A percentile compares a stretch with the other conserved stretches of the same genome.
phyloP scores from a whole-genome alignment of 1,140 invertebrate species.

The Artemia franciscana region DNA sequence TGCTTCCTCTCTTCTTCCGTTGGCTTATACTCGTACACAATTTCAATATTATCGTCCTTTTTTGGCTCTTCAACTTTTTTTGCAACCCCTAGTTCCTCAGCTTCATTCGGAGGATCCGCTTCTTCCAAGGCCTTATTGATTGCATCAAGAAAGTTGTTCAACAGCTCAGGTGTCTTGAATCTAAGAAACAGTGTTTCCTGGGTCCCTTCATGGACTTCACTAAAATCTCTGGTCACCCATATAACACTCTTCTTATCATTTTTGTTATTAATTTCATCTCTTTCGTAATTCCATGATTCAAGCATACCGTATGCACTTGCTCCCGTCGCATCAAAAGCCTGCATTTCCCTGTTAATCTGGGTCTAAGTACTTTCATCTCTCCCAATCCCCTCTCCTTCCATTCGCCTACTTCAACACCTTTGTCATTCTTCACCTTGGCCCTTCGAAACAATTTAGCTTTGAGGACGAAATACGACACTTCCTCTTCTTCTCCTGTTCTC shows the following conservation, averaged over 20 bases:
- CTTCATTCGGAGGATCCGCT: neutral
- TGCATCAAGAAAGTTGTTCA: constrained; percentile 39
- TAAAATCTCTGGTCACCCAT: constrained; percentile 60
- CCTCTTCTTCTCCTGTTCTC: constrained; percentile 64
- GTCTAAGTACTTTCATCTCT: constrained; percentile 56
- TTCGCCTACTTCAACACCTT: constrained; percentile 23
- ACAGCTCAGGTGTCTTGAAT: constrained; percentile 54
- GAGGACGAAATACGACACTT: constrained; percentile 44
- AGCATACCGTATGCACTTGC: constrained; percentile 53
- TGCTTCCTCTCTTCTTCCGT: constrained; percentile 36
- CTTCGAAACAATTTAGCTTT: constrained; percentile 54
- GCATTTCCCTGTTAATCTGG: constrained; percentile 37
- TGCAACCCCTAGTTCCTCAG: neutral
- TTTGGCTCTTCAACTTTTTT: too few relatives aligned
- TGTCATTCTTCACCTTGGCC: constrained; percentile 12
- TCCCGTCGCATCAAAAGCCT: constrained; percentile 63
- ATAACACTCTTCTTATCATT: constrained; percentile 47
- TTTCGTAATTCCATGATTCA: constrained; percentile 45
- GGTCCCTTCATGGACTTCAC: constrained; percentile 40
- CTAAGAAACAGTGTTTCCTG: constrained; percentile 48
- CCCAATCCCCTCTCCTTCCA: constrained; percentile 81
- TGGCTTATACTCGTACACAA: constrained; percentile 38
- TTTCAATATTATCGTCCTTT: too few relatives aligned
- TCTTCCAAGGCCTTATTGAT: constrained; percentile 27
- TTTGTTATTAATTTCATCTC: constrained; percentile 40